These are phyloP conservation scores for Lycophotia porphyrea DNA, from an alignment of 2,888 invertebrate species.

Conservation along the genomic window DNA sequence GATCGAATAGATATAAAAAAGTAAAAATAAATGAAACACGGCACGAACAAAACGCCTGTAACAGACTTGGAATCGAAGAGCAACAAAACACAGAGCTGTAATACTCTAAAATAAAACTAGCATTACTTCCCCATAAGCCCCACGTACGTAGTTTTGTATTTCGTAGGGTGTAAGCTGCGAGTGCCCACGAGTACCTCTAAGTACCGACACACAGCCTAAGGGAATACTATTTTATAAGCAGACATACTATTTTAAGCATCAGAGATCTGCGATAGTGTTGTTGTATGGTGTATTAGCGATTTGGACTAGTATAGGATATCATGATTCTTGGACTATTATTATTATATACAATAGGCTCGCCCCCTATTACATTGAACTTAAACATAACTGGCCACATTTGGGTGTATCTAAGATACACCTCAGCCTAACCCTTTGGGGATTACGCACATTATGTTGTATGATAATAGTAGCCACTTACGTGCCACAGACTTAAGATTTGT, in stretches of 20 bases:
- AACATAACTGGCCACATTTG: background rate
- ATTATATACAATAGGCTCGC: background rate
- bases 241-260: too few relatives aligned
- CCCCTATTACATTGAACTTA: too few relatives aligned
- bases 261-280: background rate
- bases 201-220: constrained; percentile 20
- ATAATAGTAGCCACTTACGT: background rate
- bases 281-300: too few relatives aligned
- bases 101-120: constrained; percentile 27
- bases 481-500: constrained; percentile 2
- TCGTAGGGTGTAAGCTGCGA: constrained; percentile 17
- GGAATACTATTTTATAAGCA: background rate
- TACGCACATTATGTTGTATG: background rate
- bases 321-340: too few relatives aligned
- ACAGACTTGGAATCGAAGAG: too few relatives aligned
- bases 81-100: constrained; percentile 1
- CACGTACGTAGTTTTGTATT: background rate
- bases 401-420: background rate
- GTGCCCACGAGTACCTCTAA: background rate
- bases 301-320: background rate
- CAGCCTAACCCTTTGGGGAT: background rate
- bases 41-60: background rate
- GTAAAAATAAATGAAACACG: background rate
- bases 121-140: background rate
- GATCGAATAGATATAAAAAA: too few relatives aligned